Conservation (phyloP, 2,888 invertebrate species). For the Onthophagus sagittarius region DNA sequence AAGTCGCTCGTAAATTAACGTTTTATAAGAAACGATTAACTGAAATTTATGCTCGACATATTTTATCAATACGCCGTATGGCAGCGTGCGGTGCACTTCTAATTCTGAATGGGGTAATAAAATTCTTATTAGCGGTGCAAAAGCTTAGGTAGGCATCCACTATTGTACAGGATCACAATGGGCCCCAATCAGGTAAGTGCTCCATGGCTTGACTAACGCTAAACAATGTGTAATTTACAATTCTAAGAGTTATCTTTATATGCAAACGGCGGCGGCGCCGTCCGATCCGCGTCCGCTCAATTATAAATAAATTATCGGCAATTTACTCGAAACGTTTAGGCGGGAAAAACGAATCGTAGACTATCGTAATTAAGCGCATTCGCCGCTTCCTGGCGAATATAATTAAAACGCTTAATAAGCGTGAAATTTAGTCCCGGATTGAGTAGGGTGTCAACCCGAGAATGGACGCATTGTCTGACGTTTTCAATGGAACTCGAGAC, state of each 20-base stretch:
- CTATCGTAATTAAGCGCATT: not conserved
- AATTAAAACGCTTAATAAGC: constrained; percentile 6
- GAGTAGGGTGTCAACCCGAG: not conserved
- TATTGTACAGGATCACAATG: not conserved
- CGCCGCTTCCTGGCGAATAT: not conserved
- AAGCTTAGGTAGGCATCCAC: not conserved
- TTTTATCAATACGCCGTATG: not conserved
- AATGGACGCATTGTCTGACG: not conserved
- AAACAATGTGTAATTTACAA: constrained; percentile 43
- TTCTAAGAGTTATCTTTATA: constrained; percentile 41
- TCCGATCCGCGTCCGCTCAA: not conserved
- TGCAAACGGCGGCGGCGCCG: constrained; percentile 31
- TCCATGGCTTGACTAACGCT: not conserved
- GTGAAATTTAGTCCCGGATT: not conserved
- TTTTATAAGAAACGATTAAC: not conserved
- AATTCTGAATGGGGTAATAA: not conserved
- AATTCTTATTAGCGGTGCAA: not conserved
- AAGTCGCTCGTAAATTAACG: not conserved
- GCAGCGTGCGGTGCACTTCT: not conserved
- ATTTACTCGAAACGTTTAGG: not conserved
- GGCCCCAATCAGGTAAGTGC: constrained; percentile 5
- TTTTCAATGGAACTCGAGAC: not conserved
- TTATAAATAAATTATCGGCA: constrained; percentile 6
- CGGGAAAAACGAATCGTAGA: not conserved
- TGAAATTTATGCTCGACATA: not conserved